Evolutionary conservation across 1,140 invertebrate species (phyloP), one percentile per base, ranked within the genome.

Genomic region (Elymnias hypermnestra): DNA sequence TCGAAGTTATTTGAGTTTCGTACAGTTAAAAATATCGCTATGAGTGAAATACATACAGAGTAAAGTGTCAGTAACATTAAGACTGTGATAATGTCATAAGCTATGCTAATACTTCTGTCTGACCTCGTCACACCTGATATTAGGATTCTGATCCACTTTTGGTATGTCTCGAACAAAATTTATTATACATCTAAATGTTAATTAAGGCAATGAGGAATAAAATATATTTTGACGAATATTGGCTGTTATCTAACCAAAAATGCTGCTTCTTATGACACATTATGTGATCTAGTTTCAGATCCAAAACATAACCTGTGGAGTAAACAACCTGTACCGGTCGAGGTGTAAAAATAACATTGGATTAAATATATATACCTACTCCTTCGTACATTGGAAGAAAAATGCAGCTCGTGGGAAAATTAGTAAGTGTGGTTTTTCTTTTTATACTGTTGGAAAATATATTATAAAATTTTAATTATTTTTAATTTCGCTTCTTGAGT

Each of bases 161-260:
- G 73, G 76, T 79, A 77, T 66, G 72, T 79, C 63, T 70, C 66
- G 63, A 69, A 63, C 43, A 55, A 63, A 76, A 72, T 83, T 78
- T 79, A 79, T 81, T 73, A 71, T 63, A 58, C 46, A 75, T 81
- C 56, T 73, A 81, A 83, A 83, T 83, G 79, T 71, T 77, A 83
- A 81, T 79, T 43, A 72, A 72, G 66, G 70, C 69, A 79, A 74
- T 72, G 64, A 66, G 72, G 64, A 76, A 72, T 74, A 57, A 66
- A 49, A 68, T 63, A 54, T 57, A 57, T 59, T 72, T 72, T 70
- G 69, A 70, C 49, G 57, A 66, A 71, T 65, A 69, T 65, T 61
- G 57, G 70, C 50, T 61, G 59, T 71, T 76, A 66, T 65, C 68
- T 49, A 33, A 56, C 57, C 56, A 64, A 60, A n/a, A 57, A 66